A percentile compares a stretch with the other conserved stretches of the same genome.
These are phyloP conservation scores for Baryphthengus martii DNA, from an alignment of 2,113 vertebrate species.

Conservation along the genomic window DNA sequence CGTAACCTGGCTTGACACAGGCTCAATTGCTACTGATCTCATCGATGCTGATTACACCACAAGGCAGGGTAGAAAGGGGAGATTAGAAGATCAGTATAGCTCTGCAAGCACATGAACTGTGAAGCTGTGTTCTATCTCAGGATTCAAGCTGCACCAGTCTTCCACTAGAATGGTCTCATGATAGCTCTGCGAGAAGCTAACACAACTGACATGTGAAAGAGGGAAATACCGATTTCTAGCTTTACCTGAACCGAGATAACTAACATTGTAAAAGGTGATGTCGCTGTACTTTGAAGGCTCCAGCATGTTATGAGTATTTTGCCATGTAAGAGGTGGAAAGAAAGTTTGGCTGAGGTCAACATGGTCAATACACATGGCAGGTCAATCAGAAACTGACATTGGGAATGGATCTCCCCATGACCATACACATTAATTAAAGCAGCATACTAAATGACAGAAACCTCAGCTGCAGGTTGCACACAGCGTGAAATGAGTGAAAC, in stretches of 20 bases:
- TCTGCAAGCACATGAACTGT: not conserved
- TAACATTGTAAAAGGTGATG: not conserved
- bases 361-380: not conserved
- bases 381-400: not conserved
- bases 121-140: not conserved
- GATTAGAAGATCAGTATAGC: fast-evolving
- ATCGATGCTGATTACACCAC: not conserved
- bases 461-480: not conserved
- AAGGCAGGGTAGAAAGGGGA: fast-evolving
- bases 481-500: not conserved
- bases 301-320: fast-evolving
- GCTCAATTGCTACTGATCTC: not conserved
- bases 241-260: not conserved
- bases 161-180: fast-evolving
- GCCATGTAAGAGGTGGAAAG: not conserved
- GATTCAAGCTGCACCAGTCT: not conserved
- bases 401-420: not conserved
- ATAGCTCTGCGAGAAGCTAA: not conserved
- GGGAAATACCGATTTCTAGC: not conserved
- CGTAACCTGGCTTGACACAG: not conserved
- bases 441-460: not conserved
- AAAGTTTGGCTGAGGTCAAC: not conserved
- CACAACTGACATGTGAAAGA: fast-evolving
- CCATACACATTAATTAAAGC: not conserved
- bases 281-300: not conserved